These are phyloP conservation scores for Branchipolynoe longqiensis DNA, from an alignment of 2,888 invertebrate genomes.

Conservation along the genomic window DNA sequence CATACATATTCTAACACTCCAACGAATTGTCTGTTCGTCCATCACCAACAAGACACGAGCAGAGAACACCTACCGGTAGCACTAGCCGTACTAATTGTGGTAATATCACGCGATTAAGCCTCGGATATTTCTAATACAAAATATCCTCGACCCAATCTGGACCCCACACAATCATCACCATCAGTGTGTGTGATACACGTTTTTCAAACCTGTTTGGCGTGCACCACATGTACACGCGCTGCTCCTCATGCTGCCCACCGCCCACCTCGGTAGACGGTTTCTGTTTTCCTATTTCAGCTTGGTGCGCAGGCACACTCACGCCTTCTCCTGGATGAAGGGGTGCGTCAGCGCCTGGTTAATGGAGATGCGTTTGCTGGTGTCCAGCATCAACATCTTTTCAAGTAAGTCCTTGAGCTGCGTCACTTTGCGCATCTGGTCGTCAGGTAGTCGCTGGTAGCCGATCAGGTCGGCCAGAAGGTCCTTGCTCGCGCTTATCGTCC, in stretches of 20 bases:
- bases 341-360: constrained; percentile 96
- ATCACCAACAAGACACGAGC: no score
- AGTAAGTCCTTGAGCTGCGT: constrained; percentile 94
- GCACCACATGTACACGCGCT: not conserved
- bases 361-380: constrained; percentile 95
- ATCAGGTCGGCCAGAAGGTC: constrained; percentile 94
- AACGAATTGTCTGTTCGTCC: no score
- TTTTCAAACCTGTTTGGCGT: constrained; percentile 34
- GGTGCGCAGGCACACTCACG: constrained; percentile 13
- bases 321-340: constrained; percentile 97
- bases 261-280: not conserved
- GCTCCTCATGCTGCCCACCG: not conserved
- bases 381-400: constrained; percentile 94
- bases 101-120: no score
- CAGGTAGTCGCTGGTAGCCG: constrained; percentile 92
- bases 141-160: no score
- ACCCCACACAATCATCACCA: not conserved
- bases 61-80: no score
- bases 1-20: no score
- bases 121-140: no score
- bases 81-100: no score
- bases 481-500: constrained; percentile 90
- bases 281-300: no score
- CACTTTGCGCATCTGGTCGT: constrained; percentile 94
- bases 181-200: constrained; percentile 10